These are phyloP conservation scores for Brachyalestes nurse DNA, from an alignment of 2,797 vertebrate genomes.

Conservation along the genomic window DNA sequence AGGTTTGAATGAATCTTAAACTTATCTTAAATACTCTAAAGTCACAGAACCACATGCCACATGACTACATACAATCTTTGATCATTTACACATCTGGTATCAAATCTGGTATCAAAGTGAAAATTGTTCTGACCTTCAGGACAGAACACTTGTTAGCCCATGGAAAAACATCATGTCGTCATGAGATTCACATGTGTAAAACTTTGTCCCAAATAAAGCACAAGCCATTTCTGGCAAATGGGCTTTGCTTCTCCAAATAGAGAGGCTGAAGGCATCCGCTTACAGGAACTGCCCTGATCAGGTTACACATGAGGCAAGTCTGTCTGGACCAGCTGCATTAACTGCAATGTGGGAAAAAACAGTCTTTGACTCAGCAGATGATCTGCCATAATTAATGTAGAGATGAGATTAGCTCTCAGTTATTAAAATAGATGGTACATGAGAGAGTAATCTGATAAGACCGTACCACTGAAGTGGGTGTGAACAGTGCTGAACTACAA, in stretches of 20 bases:
- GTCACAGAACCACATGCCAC: too few relatives aligned
- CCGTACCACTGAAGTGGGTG: conserved; percentile 28
- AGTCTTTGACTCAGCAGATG: conserved; percentile 58
- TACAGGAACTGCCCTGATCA: conserved; percentile 50
- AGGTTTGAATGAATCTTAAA: too few relatives aligned
- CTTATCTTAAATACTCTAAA: neutral
- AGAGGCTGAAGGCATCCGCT: conserved; percentile 58
- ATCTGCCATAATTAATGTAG: conserved; percentile 46
- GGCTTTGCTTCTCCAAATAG: conserved; percentile 47
- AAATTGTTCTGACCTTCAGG: conserved; percentile 4
- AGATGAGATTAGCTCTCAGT: conserved; percentile 40
- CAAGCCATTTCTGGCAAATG: conserved; percentile 47
- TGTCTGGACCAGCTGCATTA: conserved; percentile 41
- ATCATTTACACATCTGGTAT: neutral
- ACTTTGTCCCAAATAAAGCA: conserved; percentile 47
- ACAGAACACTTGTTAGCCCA: conserved; percentile 4
- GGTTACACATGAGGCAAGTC: conserved; percentile 55
- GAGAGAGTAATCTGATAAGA: conserved; percentile 51
- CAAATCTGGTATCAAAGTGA: neutral
- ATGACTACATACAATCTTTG: neutral
- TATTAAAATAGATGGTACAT: conserved; percentile 56
- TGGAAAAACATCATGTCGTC: conserved; percentile 19
- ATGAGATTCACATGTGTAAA: conserved; percentile 40
- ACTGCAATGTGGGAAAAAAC: conserved; percentile 19
- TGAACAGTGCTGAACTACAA: conserved; percentile 42